phyloP scores from a whole-genome alignment of 2,888 invertebrate genomes.

The Drosophila mercatorum region DNA sequence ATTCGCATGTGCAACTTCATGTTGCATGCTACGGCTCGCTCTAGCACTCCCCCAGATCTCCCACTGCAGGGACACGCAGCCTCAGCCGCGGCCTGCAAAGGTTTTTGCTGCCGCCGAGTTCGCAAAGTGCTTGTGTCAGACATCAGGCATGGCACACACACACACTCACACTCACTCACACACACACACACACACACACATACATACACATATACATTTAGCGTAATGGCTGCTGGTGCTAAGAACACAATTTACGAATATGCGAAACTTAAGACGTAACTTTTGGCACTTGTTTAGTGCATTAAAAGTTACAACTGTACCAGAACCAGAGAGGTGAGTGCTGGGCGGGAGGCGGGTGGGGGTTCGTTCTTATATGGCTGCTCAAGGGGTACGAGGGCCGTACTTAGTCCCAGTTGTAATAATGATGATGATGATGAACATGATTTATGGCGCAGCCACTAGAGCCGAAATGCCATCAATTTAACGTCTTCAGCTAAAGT shows the following conservation, averaged over 20 bases:
- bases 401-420: conserved; percentile 31
- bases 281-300: conserved; percentile 69
- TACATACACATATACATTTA: background rate
- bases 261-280: conserved; percentile 43
- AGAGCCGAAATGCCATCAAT: conserved; percentile 42
- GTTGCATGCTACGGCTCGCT: conserved; percentile 38
- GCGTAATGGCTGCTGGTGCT: conserved; percentile 6
- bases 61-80: background rate
- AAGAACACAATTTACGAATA: conserved; percentile 33
- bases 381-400: conserved; percentile 1
- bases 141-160: conserved; percentile 6
- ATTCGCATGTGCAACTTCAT: conserved; percentile 38
- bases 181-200: background rate
- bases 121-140: conserved; percentile 41
- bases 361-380: background rate
- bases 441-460: conserved; percentile 49
- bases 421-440: conserved; percentile 51
- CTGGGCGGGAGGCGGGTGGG: too few species aligned
- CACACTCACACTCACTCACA: conserved; percentile 4
- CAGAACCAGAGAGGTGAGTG: background rate
- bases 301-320: conserved; percentile 58
- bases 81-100: conserved; percentile 5
- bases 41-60: background rate
- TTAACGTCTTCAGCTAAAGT: conserved; percentile 23
- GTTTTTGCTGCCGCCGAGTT: conserved; percentile 30